Evolutionary conservation across 2,888 invertebrate genomes (phyloP).

Genomic region (Glaucopsyche alexis): DNA sequence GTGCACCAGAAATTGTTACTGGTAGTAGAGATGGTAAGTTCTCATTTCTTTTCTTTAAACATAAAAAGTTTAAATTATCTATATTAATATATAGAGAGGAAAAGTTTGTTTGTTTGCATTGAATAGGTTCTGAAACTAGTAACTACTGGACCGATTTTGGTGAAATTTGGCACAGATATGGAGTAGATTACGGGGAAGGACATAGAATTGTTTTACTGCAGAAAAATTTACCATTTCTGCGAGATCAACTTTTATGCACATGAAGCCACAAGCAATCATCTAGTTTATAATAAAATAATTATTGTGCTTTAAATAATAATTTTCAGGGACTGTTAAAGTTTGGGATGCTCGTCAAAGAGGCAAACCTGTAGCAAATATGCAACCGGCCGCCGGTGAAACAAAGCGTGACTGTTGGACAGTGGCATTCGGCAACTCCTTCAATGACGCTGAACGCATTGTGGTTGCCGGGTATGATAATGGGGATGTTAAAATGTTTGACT

Average conservation of each 20-base stretch:
- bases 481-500: conserved; percentile 95
- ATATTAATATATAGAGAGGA: too few relatives aligned
- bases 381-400: conserved; percentile 84
- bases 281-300: too few relatives aligned
- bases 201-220: too few relatives aligned
- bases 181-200: too few relatives aligned
- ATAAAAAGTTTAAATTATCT: too few relatives aligned
- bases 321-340: conserved; percentile 89
- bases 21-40: conserved; percentile 92
- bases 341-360: conserved; percentile 97
- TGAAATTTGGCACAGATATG: too few relatives aligned
- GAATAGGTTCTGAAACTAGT: too few relatives aligned
- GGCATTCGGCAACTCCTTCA: conserved; percentile 94
- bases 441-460: conserved; percentile 90
- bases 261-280: too few relatives aligned
- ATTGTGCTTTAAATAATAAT: not conserved
- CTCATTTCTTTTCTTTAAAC: not conserved
- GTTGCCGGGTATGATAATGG: conserved; percentile 98
- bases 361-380: conserved; percentile 93
- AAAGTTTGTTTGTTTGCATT: too few relatives aligned
- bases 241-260: too few relatives aligned
- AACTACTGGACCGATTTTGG: too few relatives aligned
- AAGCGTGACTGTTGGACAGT: conserved; percentile 96
- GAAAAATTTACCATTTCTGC: too few relatives aligned
- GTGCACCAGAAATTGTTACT: conserved; percentile 97